Base-by-base conservation (phyloP, 1,140 invertebrate genomes). In the Drosophila albomicans region DNA sequence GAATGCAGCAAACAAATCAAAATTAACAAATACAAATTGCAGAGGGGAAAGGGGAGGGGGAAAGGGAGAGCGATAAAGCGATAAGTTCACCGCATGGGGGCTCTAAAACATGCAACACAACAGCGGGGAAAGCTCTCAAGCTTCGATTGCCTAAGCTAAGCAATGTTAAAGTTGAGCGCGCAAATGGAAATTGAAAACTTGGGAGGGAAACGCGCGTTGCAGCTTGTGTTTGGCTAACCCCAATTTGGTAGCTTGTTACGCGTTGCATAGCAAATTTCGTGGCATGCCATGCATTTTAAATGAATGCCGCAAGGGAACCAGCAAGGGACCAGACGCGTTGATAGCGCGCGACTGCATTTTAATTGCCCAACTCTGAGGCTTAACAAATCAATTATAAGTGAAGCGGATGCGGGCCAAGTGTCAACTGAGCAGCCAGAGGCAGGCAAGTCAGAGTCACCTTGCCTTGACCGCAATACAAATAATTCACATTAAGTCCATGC, bases 1-100 rank as follows among this genome's bases (percentile, higher is more conserved):
- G 69, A 87, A 76, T 78, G 74, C 77, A 84, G 85, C 74, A 78
- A 75, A 89, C 78, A 84, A 89, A 88, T 87, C 84, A 87, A 78
- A 89, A 89, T 89, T 84, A 88, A 79, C 80, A 82, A 80, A 81
- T 61, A 78, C 67, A 73, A 82, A 81, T 68, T 54, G 11, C 38
- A 8, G 32, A 5, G 13, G 15, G 32, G 1, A 0, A 13, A 28
- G 13, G 5, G 7, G 20, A 49, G 35, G 5, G 30, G 35, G 4
- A 41, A 6, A 13, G 20, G 20, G 20, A 25, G 20, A 25, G 20
- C 20, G 20, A 25, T 25, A 2, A 6, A 1, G 16, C 10, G 16
- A 13, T 25, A n/a, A 38, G 48, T n/a, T 38, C 61, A 64, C 62
- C 25, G 62, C 62, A 64, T 15, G 62, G 51, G 62, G 62, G 38